These are phyloP conservation scores for Homarus gammarus DNA, from an alignment of 2,888 invertebrate genomes.

Conservation along the genomic window DNA sequence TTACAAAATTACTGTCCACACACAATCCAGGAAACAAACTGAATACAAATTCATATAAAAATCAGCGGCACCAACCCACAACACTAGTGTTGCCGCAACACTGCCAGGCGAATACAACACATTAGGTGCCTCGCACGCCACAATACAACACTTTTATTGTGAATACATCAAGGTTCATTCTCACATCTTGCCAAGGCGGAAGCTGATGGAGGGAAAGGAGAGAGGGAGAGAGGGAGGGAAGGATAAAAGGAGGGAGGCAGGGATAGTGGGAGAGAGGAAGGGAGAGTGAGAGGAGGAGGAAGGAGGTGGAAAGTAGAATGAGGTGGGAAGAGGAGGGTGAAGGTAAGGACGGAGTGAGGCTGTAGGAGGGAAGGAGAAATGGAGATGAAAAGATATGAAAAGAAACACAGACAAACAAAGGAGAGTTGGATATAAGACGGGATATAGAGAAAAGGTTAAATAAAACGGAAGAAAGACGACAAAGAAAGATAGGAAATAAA, in stretches of 20 bases:
- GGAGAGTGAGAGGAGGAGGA: no score
- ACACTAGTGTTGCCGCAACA: neutral
- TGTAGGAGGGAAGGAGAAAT: neutral
- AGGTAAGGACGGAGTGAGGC: neutral
- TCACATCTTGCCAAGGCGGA: neutral
- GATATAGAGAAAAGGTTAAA: no score
- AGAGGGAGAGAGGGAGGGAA: constrained; percentile 4
- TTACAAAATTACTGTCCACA: constrained; percentile 47
- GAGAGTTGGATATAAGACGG: no score
- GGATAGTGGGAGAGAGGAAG: constrained; percentile 22
- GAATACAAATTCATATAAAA: constrained; percentile 20
- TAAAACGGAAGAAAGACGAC: no score
- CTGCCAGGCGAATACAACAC: neutral
- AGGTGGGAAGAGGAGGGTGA: neutral
- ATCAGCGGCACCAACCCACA: constrained; percentile 6
- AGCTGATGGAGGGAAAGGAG: no score
- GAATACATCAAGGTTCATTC: no score
- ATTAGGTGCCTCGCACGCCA: neutral
- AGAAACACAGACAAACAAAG: no score
- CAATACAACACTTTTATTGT: neutral
- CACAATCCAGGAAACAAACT: constrained; percentile 38
- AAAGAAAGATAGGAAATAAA: no score
- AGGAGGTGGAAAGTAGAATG: neutral
- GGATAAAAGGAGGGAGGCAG: neutral
- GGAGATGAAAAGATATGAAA: neutral